Evolutionary conservation across 1,140 invertebrate genomes (phyloP), one percentile per base, ranked within the genome.

Genomic region (Globodera ellingtonae): DNA sequence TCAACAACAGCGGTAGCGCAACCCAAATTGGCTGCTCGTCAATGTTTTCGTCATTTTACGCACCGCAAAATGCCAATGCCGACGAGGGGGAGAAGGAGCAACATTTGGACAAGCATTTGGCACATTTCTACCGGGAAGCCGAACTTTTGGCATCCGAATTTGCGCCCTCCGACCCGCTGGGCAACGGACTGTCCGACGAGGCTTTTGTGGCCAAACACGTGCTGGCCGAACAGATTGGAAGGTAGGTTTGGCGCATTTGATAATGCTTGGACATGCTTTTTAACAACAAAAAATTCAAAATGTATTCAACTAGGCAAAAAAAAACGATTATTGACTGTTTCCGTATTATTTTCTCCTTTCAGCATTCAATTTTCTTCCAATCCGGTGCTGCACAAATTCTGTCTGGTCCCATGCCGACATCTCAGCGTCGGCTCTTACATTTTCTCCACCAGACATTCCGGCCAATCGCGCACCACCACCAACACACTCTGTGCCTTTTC

Each of bases 301-400:
- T 24, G 24, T 24, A 24, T 24, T 24, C 24, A 24, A 1, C 24
- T 65, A 67, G 15, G 7, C 59, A 44, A 35, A 73, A 13, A 46
- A n/a, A 46, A 56, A 24, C 52, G 9, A 13, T 75, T 47, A 52
- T 52, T 52, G 8, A 52, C 8, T 52, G 13, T 62, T 18, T 21
- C 66, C 59, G 8, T 9, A 18, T 8, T 13, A 18, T 48, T 81
- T 44, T 44, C 24, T 13, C 13, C 15, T 6, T 62, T 81, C 48
- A 83, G 82, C 73, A 62, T 72, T 46, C 81, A 83, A 83, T 72
- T 83, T 15, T 59, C 75, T 8, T 83, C 81, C n/a, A 82, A 83
- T 72, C 82, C 82, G 6, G 56, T 83, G 21, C 46, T 83, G 44
- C 74, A 77, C n/a, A 83, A 83, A 75, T 71, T 83, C 46, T 84